Evolutionary conservation across 2,113 vertebrate species (phyloP).

Genomic region (Mormyrus iriodes): DNA sequence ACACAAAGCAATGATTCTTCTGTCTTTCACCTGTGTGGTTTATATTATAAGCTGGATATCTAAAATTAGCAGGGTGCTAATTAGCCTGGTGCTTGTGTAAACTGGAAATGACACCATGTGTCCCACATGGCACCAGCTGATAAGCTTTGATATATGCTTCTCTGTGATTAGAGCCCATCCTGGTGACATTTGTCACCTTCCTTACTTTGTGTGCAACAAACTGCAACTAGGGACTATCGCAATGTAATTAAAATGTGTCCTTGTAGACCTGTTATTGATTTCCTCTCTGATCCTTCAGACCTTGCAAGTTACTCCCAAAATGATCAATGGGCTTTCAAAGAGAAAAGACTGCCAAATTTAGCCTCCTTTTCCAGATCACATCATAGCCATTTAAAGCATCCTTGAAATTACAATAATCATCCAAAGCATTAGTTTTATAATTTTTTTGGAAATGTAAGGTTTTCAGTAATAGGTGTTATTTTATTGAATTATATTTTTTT

Average conservation of each 20-base stretch:
- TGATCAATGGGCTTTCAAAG: conserved; percentile 32
- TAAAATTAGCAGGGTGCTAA: neutral
- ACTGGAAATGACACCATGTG: neutral
- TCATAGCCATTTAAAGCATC: neutral
- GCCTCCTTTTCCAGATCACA: neutral
- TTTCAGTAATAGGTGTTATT: neutral
- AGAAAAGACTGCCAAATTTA: neutral
- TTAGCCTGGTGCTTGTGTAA: neutral
- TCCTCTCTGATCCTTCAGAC: conserved; percentile 18
- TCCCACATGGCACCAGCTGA: neutral
- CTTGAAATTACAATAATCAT: neutral
- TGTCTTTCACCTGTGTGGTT: neutral
- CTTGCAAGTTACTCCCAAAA: neutral
- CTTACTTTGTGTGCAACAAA: neutral
- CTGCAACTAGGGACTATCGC: conserved; percentile 5
- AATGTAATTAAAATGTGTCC: conserved; percentile 31
- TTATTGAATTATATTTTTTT: too few species aligned
- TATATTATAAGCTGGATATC: neutral
- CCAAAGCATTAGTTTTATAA: neutral
- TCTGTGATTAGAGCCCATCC: neutral
- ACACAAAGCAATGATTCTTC: neutral
- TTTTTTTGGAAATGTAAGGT: neutral
- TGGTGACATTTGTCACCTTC: conserved; percentile 4
- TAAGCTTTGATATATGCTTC: neutral
- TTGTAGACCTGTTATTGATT: conserved; percentile 37